Evolutionary conservation across 2,888 invertebrate species (phyloP).

Genomic region (Myathropa florea): DNA sequence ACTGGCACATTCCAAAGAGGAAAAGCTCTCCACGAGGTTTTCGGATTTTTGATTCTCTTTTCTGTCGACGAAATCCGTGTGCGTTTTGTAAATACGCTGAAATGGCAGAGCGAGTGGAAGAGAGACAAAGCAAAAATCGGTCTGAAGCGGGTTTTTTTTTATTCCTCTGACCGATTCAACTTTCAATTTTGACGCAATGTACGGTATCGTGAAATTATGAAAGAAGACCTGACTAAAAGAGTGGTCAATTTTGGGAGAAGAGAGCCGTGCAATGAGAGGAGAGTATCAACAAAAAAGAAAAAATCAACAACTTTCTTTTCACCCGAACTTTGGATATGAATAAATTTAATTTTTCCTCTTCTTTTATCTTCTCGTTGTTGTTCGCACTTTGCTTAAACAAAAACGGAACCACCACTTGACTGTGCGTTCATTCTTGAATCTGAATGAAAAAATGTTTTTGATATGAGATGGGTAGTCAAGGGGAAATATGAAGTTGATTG

Average conservation of each 20-base stretch:
- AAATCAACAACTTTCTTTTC: conserved; percentile 70
- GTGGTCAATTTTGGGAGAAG: not conserved
- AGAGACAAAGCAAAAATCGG: not conserved
- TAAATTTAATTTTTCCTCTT: not conserved
- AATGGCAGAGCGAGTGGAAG: not conserved
- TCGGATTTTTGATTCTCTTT: not conserved
- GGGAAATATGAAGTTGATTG: not conserved
- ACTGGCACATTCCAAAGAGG: not conserved
- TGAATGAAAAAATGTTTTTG: not conserved
- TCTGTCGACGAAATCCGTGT: conserved; percentile 14
- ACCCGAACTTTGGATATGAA: conserved; percentile 43
- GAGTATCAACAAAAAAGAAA: conserved; percentile 17
- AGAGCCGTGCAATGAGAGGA: not conserved
- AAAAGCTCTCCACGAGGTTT: not conserved
- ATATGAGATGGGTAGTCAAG: not conserved
- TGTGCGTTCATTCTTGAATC: not conserved
- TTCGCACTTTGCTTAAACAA: not conserved
- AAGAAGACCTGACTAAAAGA: conserved; percentile 21
- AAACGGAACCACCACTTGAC: not conserved
- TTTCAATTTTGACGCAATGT: conserved; percentile 61
- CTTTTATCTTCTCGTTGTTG: conserved; percentile 8
- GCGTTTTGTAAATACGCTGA: conserved; percentile 1
- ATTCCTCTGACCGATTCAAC: conserved; percentile 35
- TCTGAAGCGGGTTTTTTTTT: conserved; percentile 27
- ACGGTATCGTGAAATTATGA: conserved; percentile 26